Base-by-base conservation (phyloP, 2,888 invertebrate species). In the Caenorhabditis auriculariae region DNA sequence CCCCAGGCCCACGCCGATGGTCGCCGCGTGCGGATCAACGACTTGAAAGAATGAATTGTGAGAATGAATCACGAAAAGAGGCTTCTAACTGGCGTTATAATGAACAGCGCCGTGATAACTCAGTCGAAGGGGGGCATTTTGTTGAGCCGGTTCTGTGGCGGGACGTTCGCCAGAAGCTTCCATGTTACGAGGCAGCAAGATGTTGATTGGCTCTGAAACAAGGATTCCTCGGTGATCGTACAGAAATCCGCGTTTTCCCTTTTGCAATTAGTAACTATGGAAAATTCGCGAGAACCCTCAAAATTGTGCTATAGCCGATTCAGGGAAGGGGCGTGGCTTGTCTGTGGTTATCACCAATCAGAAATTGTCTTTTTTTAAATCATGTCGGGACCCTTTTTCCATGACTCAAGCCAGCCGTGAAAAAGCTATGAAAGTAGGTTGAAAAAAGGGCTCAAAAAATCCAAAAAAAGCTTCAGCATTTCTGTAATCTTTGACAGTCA, bases 41-140 rank as follows among this genome's bases (percentile, higher is more conserved):
- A 92, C 88, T 60, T 54, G 52, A 63, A 65, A 44, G 4, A 28
- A 55, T 54, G 3, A 24, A 62, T 12, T 12, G 35, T 32, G 9
- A n/a, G 35, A 32, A 32, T 9, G 35, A 32, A 32, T 32, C 38
- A 24, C 26, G 21, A 26, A 28, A 35, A 19, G n/a, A 27, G 6
- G 19, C 23, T 21, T 52, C 27, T 0, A 26, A 62, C 68, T 63
- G 44, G 90, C 90, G 84, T 92, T 92, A 81, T 92, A 92, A 83
- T 92, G 91, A 54, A 89, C 88, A 80, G 89, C 89, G 73, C 89
- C 87, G 82, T 92, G 91, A 84, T 92, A 92, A 67, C 90, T 90
- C 52, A 92, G 85, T 55, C 91, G 86, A 72, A 92, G 88, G 0
- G 90, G 90, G 70, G 84, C 82, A 57, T 80, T 77, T 54, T 82